These are phyloP conservation scores for Takifugu flavidus DNA, from an alignment of 2,113 vertebrate genomes.

Conservation along the genomic window DNA sequence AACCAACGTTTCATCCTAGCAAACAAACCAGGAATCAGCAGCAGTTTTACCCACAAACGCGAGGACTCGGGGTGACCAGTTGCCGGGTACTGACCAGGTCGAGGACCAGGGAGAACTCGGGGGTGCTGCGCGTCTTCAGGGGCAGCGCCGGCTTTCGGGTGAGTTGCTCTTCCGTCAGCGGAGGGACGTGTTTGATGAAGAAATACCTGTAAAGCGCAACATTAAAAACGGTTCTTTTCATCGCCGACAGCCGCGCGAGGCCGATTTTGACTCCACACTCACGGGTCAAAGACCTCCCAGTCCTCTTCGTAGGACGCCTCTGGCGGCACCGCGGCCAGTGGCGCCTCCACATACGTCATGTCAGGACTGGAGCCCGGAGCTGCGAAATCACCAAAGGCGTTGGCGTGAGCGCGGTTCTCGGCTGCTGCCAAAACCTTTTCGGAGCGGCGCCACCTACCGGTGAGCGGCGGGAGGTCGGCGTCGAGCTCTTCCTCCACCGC, in stretches of 20 bases:
- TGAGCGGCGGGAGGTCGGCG: constrained; percentile 88
- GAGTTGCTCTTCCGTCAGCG: constrained; percentile 95
- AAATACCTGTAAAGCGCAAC: constrained; percentile 81
- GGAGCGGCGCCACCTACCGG: constrained; percentile 71
- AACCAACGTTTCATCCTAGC: constrained; percentile 96
- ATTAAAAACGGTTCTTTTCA: too few relatives aligned
- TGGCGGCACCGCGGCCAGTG: constrained; percentile 79
- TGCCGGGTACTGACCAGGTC: constrained; percentile 82
- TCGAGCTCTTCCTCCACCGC: constrained; percentile 81
- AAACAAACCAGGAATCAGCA: constrained; percentile 2
- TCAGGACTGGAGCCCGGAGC: constrained; percentile 87
- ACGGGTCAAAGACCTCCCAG: constrained; percentile 99
- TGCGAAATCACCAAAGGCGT: constrained; percentile 24
- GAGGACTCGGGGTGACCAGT: not conserved
- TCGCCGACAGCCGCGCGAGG: too few relatives aligned
- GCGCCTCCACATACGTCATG: constrained; percentile 82
- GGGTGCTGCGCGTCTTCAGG: constrained; percentile 97
- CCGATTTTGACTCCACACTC: constrained; percentile 62
- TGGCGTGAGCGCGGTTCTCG: too few relatives aligned
- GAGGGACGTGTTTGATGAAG: constrained; percentile 98
- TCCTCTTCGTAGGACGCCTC: constrained; percentile 97
- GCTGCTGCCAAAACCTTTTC: too few relatives aligned
- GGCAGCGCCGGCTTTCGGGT: constrained; percentile 96
- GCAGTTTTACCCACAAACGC: too few relatives aligned
- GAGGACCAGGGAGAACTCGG: constrained; percentile 95